phyloP scores from a whole-genome alignment of 1,140 invertebrate genomes.

The Colletes latitarsis region DNA sequence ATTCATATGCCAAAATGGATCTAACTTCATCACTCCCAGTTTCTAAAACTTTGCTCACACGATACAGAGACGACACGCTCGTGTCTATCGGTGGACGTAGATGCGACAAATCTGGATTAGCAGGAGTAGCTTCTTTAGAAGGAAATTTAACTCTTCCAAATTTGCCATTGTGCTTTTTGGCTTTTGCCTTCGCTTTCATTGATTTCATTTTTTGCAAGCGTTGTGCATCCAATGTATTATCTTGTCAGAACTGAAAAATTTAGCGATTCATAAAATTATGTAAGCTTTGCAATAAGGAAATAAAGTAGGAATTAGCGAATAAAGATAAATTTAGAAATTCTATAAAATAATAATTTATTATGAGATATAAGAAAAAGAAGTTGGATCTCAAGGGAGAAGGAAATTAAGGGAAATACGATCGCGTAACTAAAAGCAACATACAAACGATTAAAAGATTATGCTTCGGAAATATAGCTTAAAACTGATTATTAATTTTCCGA shows the following conservation, averaged over 20 bases:
- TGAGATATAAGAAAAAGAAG: not conserved
- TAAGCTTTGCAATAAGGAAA: not conserved
- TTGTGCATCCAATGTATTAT: conserved; percentile 19
- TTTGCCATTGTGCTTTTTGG: conserved; percentile 32
- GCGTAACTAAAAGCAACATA: not conserved
- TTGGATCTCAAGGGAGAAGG: not conserved
- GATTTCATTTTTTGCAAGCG: conserved; percentile 43
- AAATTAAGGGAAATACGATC: not conserved
- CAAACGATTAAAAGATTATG: not conserved
- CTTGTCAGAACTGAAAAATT: conserved; percentile 13
- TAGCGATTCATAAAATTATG: conserved; percentile 5
- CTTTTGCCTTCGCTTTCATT: conserved; percentile 30
- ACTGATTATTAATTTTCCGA: not conserved
- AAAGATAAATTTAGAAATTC: not conserved
- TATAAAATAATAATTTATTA: not conserved
- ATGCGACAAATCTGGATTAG: conserved; percentile 81
- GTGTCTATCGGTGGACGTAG: conserved; percentile 84
- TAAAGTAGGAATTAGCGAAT: not conserved
- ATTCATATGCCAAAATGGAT: conserved; percentile 87
- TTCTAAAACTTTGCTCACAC: conserved; percentile 77
- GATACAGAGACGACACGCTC: conserved; percentile 83
- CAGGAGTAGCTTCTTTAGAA: not conserved
- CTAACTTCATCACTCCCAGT: conserved; percentile 83
- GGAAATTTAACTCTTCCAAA: conserved; percentile 40
- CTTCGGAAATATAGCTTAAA: not conserved